phyloP scores from a whole-genome alignment of 2,113 vertebrate genomes.

The Anser brachyrhynchus region DNA sequence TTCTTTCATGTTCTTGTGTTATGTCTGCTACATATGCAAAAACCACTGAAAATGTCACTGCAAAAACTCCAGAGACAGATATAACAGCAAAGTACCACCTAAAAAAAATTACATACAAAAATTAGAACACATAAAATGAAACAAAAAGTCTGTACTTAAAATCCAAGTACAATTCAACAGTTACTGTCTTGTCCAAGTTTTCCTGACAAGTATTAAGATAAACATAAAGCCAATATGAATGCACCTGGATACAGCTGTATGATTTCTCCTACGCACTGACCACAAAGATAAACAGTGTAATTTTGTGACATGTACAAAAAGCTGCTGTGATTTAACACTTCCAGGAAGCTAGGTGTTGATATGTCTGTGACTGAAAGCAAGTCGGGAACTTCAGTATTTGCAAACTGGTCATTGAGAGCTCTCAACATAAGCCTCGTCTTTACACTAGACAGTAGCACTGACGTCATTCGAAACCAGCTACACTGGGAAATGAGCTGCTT shows the following conservation, averaged over 20 bases:
- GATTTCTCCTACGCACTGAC: fast-evolving
- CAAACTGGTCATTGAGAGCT: background rate
- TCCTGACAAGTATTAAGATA: background rate
- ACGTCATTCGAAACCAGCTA: background rate
- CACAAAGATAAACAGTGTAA: background rate
- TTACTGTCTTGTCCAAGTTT: background rate
- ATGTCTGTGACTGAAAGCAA: background rate
- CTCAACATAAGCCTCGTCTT: background rate
- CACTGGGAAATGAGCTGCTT: background rate
- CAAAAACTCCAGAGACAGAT: slow-evolving; percentile 89
- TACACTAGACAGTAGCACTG: background rate
- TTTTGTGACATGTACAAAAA: background rate
- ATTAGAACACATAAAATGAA: background rate
- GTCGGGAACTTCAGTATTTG: background rate
- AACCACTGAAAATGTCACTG: slow-evolving; percentile 89
- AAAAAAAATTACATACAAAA: background rate
- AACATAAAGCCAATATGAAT: background rate
- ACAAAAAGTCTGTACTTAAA: background rate
- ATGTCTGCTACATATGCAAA: slow-evolving; percentile 92
- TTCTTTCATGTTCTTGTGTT: slow-evolving; percentile 90
- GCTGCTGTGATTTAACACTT: background rate
- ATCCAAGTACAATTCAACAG: background rate
- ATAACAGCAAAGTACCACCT: slow-evolving; percentile 94
- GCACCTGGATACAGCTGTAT: fast-evolving
- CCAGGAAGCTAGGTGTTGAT: fast-evolving